Evolutionary conservation across 2,113 vertebrate genomes (phyloP), one percentile per base, ranked within the genome.

Genomic region (Ciconia stormi): DNA sequence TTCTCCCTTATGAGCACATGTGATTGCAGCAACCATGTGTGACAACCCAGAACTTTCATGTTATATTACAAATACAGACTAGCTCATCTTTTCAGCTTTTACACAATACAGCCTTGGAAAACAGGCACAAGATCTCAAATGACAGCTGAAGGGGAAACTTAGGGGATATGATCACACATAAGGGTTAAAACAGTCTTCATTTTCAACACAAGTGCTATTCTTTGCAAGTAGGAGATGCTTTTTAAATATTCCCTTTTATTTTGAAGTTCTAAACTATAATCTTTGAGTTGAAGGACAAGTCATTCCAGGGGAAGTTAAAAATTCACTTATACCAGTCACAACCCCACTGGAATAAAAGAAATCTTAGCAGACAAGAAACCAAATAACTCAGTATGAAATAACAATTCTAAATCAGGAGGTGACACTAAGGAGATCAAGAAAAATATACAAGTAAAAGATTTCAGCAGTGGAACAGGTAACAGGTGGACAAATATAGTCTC

Each of bases 311-410:
- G 21, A 93, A 87, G n/a, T 61, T 40, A 92, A 93, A 96, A 93
- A 89, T 61, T 93, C 17, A 23, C 44, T 95, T 79, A 49, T 12
- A 63, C 2, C 9, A 76, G 47, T 65, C 40, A 52, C 27, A 89
- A 44, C 9, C 5, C 11, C 19, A 66, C 23, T 38, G 34, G 52
- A 95, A 87, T 71, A 84, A 95, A 91, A 30, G 27, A 90, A 71
- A 92, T 87, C 69, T 95, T 89, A 95, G 17, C 30, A 96, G 82
- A 97, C 47, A 91, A 96, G 88, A 96, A 97, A 97, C 97, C 92
- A 97, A 95, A 92, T 72, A 94, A 92, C 83, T 86, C 87, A 56
- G 34, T 87, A 58, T 67, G 56, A 95, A 96, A 93, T 66, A 87
- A 76, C 34, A 76, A 94, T 95, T 87, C 79, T 94, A 91, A 97